Percentiles rank a stretch among this genome's conserved stretches.
Evolutionary conservation across 2,113 vertebrate species (phyloP).

Genomic region (Saccopteryx bilineata): DNA sequence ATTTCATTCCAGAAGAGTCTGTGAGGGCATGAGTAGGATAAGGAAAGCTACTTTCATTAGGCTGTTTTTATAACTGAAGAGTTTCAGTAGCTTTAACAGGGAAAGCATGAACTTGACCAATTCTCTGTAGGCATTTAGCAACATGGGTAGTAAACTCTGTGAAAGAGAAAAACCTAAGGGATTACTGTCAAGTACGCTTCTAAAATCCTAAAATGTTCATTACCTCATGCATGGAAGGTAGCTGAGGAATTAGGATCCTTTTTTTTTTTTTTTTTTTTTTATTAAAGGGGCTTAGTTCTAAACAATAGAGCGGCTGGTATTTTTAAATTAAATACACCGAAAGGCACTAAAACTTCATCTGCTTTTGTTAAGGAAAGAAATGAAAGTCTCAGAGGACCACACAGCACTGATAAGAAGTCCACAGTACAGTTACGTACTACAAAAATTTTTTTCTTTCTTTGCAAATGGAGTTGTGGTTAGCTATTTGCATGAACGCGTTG

Average conservation of each 20-base stretch:
- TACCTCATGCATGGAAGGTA: conserved; percentile 42
- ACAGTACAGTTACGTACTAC: neutral
- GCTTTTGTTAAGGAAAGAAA: conserved; percentile 65
- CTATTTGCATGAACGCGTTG: neutral
- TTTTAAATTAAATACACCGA: conserved; percentile 72
- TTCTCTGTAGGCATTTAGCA: conserved; percentile 76
- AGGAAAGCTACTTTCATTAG: conserved; percentile 57
- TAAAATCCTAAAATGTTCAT: conserved; percentile 73
- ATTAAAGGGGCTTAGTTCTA: conserved; percentile 61
- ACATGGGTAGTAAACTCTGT: conserved; percentile 75
- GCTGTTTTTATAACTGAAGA: conserved; percentile 69
- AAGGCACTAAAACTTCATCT: conserved; percentile 66
- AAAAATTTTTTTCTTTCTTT: conserved; percentile 35
- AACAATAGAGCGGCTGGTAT: conserved; percentile 47
- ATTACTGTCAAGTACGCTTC: neutral
- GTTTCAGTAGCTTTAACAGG: conserved; percentile 63
- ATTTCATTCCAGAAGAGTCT: conserved; percentile 33
- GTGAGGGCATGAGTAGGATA: neutral
- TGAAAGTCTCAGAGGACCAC: conserved; percentile 64
- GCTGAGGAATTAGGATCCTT: conserved; percentile 48
- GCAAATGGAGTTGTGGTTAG: conserved; percentile 10
- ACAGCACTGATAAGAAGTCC: conserved; percentile 29
- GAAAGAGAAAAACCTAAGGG: conserved; percentile 63
- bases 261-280: conserved; percentile 26
- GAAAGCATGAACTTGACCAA: conserved; percentile 65